Evolutionary conservation across 53 echinoderm and acorn worm species (phyloP), one percentile per base, ranked within the genome.

Genomic region (Stichopus horrens): DNA sequence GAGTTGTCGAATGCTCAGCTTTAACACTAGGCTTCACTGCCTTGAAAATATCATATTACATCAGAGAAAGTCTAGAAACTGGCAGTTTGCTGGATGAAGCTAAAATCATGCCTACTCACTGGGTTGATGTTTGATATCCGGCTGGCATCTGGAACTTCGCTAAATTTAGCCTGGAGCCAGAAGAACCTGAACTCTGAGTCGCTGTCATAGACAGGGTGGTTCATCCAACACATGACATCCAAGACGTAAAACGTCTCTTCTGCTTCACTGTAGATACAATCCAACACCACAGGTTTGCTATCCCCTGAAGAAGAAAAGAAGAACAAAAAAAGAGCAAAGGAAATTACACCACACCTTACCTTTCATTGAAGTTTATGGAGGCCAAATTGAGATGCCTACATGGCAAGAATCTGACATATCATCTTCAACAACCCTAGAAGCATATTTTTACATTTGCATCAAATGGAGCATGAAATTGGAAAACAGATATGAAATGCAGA

Each of bases 181-280:
- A 88, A 99, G 84, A 99, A 99, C 11, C 96, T 84, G 65, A 99
- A 99, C 68, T 99, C 99, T 58, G 99, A 96, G 76, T 99, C 99
- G 14, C 99, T 94, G 88, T 99, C 96, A 57, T 99, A 99, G 20
- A 99, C 92, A 5, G 99, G 99, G 89, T 93, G 95, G 5, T 96
- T 96, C 75, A 89, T 90, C 99, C 99, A 99, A 81, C 99, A 99
- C 99, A 99, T 99, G 21, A 94, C 88, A 68, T 99, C 99, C 6
- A 99, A 86, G 14, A 96, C 90, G 74, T 93, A 99, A 87, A 92
- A 99, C 0, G 93, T 96, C 84, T 82, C 74, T 5, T 79, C 63
- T 5, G 89, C 88, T 81, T 96, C 96, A 21, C 87, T 86, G 89
- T 86, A 99, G 21, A 99, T 83, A 59, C 96, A 96, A 74, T 99